Percentiles rank a stretch among this genome's conserved stretches.
Conservation (phyloP, 2,113 vertebrate genomes). For the Anas platyrhynchos region DNA sequence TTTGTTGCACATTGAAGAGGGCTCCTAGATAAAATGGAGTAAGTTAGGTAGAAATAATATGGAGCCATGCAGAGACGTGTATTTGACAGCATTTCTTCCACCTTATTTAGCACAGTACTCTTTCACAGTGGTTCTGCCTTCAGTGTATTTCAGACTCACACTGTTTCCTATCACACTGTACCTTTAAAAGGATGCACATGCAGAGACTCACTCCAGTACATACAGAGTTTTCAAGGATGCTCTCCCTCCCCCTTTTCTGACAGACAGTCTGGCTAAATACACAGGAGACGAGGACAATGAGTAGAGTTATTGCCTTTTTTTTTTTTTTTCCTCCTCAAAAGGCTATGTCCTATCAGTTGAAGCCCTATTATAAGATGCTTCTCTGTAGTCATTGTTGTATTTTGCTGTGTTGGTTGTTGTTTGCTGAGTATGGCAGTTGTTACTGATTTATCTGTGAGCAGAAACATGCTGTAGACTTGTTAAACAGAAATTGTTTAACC, state of each 20-base stretch:
- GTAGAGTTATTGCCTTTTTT: background rate
- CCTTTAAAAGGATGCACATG: background rate
- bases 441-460: background rate
- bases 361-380: background rate
- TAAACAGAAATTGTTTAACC: slow-evolving; percentile 42
- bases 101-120: background rate
- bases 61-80: background rate
- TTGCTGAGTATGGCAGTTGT: background rate
- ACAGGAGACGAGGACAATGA: background rate
- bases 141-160: background rate
- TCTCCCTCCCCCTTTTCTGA: background rate
- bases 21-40: slow-evolving; percentile 3
- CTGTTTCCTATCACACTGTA: background rate
- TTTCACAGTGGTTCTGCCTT: background rate
- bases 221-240: background rate
- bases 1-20: background rate
- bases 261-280: background rate
- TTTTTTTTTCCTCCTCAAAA: background rate
- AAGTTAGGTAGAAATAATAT: slow-evolving; percentile 4
- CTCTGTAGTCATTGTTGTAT: background rate
- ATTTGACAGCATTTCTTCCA: slow-evolving; percentile 47
- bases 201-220: background rate
- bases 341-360: background rate
- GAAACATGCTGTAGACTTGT: slow-evolving; percentile 3
- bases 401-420: background rate